phyloP scores from a whole-genome alignment of 2,888 invertebrate genomes.

The Proisotoma minuta region DNA sequence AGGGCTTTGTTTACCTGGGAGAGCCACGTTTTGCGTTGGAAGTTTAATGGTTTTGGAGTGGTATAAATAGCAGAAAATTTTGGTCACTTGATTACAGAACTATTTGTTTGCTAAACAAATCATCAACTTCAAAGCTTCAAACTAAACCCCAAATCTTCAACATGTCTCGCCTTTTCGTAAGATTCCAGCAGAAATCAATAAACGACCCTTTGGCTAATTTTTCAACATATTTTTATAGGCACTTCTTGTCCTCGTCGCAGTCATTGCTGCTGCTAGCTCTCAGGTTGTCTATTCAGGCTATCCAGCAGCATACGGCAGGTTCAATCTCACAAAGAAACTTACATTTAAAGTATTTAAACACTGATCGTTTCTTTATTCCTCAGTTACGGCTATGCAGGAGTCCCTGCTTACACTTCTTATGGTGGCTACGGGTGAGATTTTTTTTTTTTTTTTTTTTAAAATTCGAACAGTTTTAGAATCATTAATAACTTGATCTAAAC shows the following conservation, averaged over 20 bases:
- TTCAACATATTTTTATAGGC: conserved; percentile 13
- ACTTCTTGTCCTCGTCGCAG: conserved; percentile 26
- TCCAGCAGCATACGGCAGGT: not conserved
- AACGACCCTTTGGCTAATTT: no score
- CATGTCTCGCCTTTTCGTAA: conserved; percentile 31
- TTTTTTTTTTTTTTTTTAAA: no score
- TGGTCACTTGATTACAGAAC: not conserved
- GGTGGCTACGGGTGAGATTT: not conserved
- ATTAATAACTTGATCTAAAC: no score
- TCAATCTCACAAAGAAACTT: no score
- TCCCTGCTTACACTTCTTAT: not conserved
- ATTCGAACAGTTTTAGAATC: no score
- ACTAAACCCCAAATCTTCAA: conserved; percentile 17
- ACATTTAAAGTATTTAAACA: no score
- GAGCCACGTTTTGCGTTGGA: not conserved
- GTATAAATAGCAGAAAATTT: not conserved
- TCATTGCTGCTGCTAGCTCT: conserved; percentile 18
- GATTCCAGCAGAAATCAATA: not conserved
- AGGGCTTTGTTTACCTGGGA: not conserved
- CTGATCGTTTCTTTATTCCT: no score
- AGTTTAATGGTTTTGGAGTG: not conserved
- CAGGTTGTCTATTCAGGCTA: conserved; percentile 18
- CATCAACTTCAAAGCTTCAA: conserved; percentile 9
- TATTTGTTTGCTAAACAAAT: not conserved
- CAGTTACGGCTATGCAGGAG: no score